These are phyloP conservation scores for Hanleya hanleyi DNA, from an alignment of 2,888 invertebrate species.

Conservation along the genomic window DNA sequence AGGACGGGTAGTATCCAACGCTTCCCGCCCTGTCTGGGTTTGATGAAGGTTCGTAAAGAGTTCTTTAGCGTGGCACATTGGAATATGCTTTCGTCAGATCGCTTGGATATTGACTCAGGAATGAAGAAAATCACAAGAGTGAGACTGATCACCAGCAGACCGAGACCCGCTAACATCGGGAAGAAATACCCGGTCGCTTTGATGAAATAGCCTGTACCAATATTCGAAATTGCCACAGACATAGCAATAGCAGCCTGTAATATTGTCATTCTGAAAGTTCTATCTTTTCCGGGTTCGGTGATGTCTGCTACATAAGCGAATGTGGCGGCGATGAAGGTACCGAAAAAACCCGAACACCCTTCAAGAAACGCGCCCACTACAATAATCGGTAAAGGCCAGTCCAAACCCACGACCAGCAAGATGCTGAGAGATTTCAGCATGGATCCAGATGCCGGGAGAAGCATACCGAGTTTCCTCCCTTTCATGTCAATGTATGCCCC, in stretches of 20 bases:
- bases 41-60: background rate
- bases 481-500: background rate
- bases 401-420: background rate
- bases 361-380: constrained; percentile 34
- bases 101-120: constrained; percentile 35
- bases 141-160: constrained; percentile 4
- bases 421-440: background rate
- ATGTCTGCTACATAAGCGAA: constrained; percentile 41
- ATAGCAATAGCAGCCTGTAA: constrained; percentile 33
- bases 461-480: background rate
- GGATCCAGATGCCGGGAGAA: background rate
- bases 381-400: constrained; percentile 9
- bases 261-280: constrained; percentile 35
- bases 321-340: constrained; percentile 30
- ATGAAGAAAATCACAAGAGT: constrained; percentile 24
- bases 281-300: constrained; percentile 25
- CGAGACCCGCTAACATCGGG: constrained; percentile 24
- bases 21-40: background rate
- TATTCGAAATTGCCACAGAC: constrained; percentile 7
- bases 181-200: constrained; percentile 34
- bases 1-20: too few relatives aligned
- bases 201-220: constrained; percentile 38
- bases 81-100: constrained; percentile 12
- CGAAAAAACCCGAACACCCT: constrained; percentile 40
- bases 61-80: background rate